phyloP scores from a whole-genome alignment of 1,140 invertebrate genomes.

The Lamellibrachia luymesi region DNA sequence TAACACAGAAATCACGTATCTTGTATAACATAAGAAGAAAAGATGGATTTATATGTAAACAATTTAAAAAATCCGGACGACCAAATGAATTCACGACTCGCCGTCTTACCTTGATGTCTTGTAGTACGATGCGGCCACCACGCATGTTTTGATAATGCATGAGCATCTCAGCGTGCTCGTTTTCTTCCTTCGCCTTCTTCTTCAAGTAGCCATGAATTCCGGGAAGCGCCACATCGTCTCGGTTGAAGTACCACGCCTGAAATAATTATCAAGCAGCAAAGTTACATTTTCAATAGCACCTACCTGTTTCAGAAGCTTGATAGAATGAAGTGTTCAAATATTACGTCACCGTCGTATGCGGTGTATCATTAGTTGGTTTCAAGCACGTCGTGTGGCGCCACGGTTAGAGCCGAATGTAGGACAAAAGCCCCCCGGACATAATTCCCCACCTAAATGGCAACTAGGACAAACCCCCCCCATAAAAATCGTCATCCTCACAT shows the following conservation, averaged over 20 bases:
- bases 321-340: too few species aligned
- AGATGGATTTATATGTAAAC: neutral
- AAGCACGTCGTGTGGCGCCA: too few species aligned
- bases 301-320: too few species aligned
- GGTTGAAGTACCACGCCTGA: conserved; percentile 75
- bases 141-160: conserved; percentile 80
- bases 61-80: neutral
- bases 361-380: too few species aligned
- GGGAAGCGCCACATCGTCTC: conserved; percentile 74
- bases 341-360: too few species aligned
- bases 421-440: too few species aligned
- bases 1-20: neutral
- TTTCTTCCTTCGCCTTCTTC: conserved; percentile 72
- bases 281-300: neutral
- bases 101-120: conserved; percentile 47
- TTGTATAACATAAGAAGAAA: neutral
- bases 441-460: too few species aligned
- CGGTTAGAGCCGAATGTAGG: too few species aligned
- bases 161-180: conserved; percentile 71
- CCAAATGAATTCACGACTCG: neutral
- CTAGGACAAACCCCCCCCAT: too few species aligned
- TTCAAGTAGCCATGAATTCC: conserved; percentile 74
- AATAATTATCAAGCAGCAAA: neutral
- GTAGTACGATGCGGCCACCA: conserved; percentile 69
- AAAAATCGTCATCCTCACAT: too few species aligned